A percentile compares a stretch with the other conserved stretches of the same genome.
These are phyloP conservation scores for Cryptocheilus praepositus DNA, from an alignment of 2,888 invertebrate genomes.

Conservation along the genomic window DNA sequence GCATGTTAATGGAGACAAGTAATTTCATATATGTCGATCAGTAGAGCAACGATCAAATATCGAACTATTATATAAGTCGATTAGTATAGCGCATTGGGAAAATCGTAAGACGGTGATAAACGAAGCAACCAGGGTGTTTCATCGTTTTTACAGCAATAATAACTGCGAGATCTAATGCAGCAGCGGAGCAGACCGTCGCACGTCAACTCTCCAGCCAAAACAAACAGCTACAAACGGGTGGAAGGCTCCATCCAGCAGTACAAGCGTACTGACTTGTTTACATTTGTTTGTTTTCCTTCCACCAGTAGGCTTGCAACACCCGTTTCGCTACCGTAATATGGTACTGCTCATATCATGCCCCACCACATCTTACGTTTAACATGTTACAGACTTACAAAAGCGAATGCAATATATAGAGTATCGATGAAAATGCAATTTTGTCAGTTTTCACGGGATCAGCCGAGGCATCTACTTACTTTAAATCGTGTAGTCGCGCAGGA, in stretches of 20 bases:
- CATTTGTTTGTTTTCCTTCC: constrained; percentile 44
- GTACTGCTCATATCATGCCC: too few relatives aligned
- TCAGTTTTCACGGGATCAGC: too few relatives aligned
- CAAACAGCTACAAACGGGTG: constrained; percentile 47
- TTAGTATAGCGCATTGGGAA: background rate
- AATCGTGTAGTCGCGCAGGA: too few relatives aligned
- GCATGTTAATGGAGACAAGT: too few relatives aligned
- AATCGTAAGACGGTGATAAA: background rate
- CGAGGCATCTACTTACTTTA: too few relatives aligned
- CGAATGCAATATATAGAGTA: too few relatives aligned
- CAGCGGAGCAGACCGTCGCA: constrained; percentile 20
- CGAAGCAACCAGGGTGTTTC: background rate
- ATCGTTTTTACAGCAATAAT: constrained; percentile 37
- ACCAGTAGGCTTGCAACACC: constrained; percentile 23
- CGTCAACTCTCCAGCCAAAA: constrained; percentile 40
- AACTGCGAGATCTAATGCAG: constrained; percentile 28
- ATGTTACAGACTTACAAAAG: too few relatives aligned
- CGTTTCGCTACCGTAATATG: constrained; percentile 24
- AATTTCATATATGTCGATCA: too few relatives aligned
- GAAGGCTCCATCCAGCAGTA: constrained; percentile 32
- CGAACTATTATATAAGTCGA: constrained; percentile 15
- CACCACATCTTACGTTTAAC: too few relatives aligned
- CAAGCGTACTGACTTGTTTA: constrained; percentile 38
- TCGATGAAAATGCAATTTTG: too few relatives aligned
- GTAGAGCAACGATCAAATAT: background rate